Conservation (phyloP, 2,888 invertebrate genomes). For the Nomada ruficornis region DNA sequence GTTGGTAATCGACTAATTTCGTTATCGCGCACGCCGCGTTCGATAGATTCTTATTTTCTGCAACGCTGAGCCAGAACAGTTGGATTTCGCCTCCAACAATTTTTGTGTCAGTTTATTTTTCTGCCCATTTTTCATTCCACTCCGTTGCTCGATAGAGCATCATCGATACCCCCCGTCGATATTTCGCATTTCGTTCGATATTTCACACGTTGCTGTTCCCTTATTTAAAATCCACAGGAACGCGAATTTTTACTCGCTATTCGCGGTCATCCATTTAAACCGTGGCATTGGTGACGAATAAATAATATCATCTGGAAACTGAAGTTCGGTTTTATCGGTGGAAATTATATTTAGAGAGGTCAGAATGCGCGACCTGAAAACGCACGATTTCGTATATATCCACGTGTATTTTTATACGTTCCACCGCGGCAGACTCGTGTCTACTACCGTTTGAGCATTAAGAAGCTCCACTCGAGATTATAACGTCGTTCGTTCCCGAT, state of each 20-base stretch:
- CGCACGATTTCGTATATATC: conserved; percentile 41
- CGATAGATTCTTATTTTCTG: conserved; percentile 33
- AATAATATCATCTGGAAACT: conserved; percentile 4
- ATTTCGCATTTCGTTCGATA: background rate
- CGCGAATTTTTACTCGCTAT: conserved; percentile 3
- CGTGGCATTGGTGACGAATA: no score
- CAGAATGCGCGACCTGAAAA: conserved; percentile 38
- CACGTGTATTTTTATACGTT: conserved; percentile 55
- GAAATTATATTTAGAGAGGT: conserved; percentile 60
- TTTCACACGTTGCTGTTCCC: background rate
- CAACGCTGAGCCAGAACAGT: background rate
- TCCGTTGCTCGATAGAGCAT: background rate
- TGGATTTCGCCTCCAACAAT: no score
- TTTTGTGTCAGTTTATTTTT: background rate
- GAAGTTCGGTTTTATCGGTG: conserved; percentile 49
- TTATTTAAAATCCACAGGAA: background rate
- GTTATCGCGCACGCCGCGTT: conserved; percentile 43
- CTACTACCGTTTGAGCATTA: conserved; percentile 28
- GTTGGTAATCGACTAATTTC: conserved; percentile 59
- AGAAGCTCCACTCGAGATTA: conserved; percentile 19
- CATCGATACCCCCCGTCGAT: background rate
- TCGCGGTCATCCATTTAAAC: background rate
- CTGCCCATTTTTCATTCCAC: background rate
- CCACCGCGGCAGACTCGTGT: conserved; percentile 28
- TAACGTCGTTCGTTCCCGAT: conserved; percentile 2